A percentile compares a stretch with the other conserved stretches of the same genome.
phyloP scores from a whole-genome alignment of 2,113 vertebrate species.

The Piprites chloris region DNA sequence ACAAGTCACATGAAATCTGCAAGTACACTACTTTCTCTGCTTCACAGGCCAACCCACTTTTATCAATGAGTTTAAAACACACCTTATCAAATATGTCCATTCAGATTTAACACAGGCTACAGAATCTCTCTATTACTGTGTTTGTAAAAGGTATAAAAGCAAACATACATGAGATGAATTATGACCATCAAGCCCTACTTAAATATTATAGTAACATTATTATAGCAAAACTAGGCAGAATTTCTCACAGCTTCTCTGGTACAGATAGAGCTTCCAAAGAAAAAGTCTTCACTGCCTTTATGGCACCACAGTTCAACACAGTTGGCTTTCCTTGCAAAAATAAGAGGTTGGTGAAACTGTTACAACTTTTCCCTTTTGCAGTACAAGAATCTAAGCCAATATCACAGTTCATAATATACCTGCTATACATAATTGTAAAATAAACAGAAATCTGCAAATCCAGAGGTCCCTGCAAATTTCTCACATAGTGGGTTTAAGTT shows the following conservation, averaged over 20 bases:
- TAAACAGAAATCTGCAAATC: not conserved
- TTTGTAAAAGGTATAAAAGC: not conserved
- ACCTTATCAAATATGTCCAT: not conserved
- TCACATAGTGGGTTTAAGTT: not conserved
- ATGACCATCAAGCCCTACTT: not conserved
- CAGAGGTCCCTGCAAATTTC: not conserved
- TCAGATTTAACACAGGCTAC: not conserved
- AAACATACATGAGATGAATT: not conserved
- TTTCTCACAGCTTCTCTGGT: not conserved
- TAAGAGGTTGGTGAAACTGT: not conserved
- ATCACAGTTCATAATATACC: not conserved
- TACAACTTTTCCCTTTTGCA: not conserved
- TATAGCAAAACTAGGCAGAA: not conserved
- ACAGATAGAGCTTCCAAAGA: not conserved
- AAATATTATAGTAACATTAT: not conserved
- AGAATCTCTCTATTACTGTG: not conserved
- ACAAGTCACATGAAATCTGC: rapidly evolving
- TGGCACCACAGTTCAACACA: not conserved
- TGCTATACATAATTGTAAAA: not conserved
- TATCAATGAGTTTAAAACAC: not conserved
- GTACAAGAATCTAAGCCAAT: not conserved
- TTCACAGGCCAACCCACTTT: rapidly evolving
- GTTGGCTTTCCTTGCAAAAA: not conserved
- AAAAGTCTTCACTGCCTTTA: not conserved
- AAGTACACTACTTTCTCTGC: not conserved